These are phyloP conservation scores for Taurulus bubalis DNA, from an alignment of 2,113 vertebrate species.

Conservation along the genomic window DNA sequence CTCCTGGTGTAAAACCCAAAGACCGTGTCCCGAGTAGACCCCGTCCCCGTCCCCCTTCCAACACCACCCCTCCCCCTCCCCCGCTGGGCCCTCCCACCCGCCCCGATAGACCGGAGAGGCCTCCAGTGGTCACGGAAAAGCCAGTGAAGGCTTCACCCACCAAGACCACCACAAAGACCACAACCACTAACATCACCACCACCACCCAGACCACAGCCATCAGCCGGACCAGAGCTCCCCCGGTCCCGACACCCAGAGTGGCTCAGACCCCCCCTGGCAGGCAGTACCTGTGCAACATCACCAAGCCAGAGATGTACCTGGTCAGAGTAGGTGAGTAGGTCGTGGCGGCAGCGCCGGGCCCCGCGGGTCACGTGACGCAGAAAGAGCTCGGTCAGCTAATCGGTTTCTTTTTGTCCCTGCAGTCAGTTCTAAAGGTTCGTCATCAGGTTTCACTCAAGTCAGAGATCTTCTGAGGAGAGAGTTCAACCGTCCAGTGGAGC, in stretches of 20 bases:
- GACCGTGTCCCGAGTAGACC: slow-evolving; percentile 35
- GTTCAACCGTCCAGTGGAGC: slow-evolving; percentile 84
- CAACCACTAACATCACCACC: slow-evolving; percentile 45
- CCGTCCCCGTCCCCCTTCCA: slow-evolving; percentile 56
- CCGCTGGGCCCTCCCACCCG: slow-evolving; percentile 48
- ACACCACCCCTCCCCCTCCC: slow-evolving; percentile 67
- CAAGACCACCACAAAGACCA: slow-evolving; percentile 2
- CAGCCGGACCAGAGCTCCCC: slow-evolving; percentile 72
- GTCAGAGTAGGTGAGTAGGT: slow-evolving; percentile 82
- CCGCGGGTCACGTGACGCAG: background rate
- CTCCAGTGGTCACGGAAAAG: slow-evolving; percentile 44
- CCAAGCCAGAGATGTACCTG: slow-evolving; percentile 83
- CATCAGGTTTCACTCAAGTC: slow-evolving; percentile 77
- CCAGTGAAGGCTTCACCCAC: slow-evolving; percentile 31
- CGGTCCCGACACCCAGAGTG: slow-evolving; percentile 72
- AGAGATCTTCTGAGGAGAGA: slow-evolving; percentile 82
- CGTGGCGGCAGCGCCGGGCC: background rate
- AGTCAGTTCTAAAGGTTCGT: slow-evolving; percentile 80
- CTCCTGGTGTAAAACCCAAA: slow-evolving; percentile 43
- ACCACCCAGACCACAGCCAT: slow-evolving; percentile 67
- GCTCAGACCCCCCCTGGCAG: slow-evolving; percentile 67
- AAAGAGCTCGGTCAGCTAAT: background rate
- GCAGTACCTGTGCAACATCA: slow-evolving; percentile 82
- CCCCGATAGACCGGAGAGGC: slow-evolving; percentile 48
- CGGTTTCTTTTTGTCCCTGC: slow-evolving; percentile 28